Percentiles rank a stretch among this genome's conserved stretches.
phyloP scores from a whole-genome alignment of 35 echinoderm and acorn worm species.

The Eucidaris tribuloides region DNA sequence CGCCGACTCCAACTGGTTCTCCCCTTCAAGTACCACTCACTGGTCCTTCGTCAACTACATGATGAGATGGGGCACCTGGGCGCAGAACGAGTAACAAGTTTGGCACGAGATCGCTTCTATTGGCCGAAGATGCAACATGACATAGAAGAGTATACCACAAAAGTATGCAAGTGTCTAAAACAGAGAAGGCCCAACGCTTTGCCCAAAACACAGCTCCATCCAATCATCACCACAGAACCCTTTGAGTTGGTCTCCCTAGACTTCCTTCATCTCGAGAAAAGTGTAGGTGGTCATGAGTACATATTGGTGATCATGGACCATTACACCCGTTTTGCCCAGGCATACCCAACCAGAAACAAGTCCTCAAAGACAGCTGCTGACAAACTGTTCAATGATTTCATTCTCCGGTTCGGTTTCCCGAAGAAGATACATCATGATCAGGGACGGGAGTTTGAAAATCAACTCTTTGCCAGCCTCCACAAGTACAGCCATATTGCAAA shows the following conservation, averaged over 20 bases:
- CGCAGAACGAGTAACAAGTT: slow-evolving; percentile 18
- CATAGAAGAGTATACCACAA: slow-evolving; percentile 20
- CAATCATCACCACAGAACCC: slow-evolving; percentile 36
- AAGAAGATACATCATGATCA: slow-evolving; percentile 59
- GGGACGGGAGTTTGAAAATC: slow-evolving; percentile 58
- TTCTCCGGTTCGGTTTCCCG: slow-evolving; percentile 48
- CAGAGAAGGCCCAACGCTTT: slow-evolving; percentile 22
- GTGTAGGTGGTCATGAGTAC: slow-evolving; percentile 48
- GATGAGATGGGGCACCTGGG: slow-evolving; percentile 62
- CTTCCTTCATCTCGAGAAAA: slow-evolving; percentile 46
- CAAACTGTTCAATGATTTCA: slow-evolving; percentile 54
- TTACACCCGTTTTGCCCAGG: slow-evolving; percentile 62
- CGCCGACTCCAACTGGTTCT: slow-evolving; percentile 38
- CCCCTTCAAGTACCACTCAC: background rate
- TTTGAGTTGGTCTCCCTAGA: slow-evolving; percentile 53
- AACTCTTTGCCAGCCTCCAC: slow-evolving; percentile 31
- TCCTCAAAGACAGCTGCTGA: slow-evolving; percentile 26
- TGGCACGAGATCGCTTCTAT: slow-evolving; percentile 45
- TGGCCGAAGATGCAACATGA: slow-evolving; percentile 38
- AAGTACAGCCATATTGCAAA: slow-evolving; percentile 12
- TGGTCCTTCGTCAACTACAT: slow-evolving; percentile 41
- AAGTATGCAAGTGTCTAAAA: slow-evolving; percentile 12
- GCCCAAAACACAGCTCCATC: slow-evolving; percentile 5
- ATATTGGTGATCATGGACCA: slow-evolving; percentile 57
- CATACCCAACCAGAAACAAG: slow-evolving; percentile 45